Percentiles rank a stretch among this genome's conserved stretches.
phyloP scores from a whole-genome alignment of 2,888 invertebrate genomes.

The Pterobdella sp. region DNA sequence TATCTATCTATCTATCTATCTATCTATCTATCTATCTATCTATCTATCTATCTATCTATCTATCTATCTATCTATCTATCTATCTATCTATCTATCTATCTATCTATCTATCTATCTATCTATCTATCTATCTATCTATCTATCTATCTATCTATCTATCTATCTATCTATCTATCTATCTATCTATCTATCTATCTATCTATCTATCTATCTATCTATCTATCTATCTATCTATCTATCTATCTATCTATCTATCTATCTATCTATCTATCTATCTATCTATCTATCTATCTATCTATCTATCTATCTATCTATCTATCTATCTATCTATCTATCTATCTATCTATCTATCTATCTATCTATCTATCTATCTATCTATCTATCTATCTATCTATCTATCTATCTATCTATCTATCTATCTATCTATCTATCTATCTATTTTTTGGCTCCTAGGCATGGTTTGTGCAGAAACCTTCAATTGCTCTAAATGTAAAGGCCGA shows the following conservation, averaged over 20 bases:
- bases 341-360: slow-evolving; percentile 19
- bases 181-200: slow-evolving; percentile 19
- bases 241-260: background rate
- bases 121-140: slow-evolving; percentile 20
- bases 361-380: background rate
- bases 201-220: background rate
- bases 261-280: slow-evolving; percentile 9
- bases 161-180: slow-evolving; percentile 25
- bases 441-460: too few species aligned
- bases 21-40: background rate
- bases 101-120: background rate
- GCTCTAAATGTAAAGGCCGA: too few species aligned
- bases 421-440: too few species aligned
- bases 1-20: too few species aligned
- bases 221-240: slow-evolving; percentile 15
- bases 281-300: slow-evolving; percentile 21
- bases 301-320: slow-evolving; percentile 12
- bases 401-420: too few species aligned
- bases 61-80: background rate
- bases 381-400: too few species aligned
- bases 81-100: background rate
- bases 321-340: slow-evolving; percentile 27
- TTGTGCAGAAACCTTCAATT: too few species aligned
- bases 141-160: slow-evolving; percentile 22
- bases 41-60: background rate